These are phyloP conservation scores for Cyclophora punctaria DNA, from an alignment of 2,888 invertebrate genomes.

Conservation along the genomic window DNA sequence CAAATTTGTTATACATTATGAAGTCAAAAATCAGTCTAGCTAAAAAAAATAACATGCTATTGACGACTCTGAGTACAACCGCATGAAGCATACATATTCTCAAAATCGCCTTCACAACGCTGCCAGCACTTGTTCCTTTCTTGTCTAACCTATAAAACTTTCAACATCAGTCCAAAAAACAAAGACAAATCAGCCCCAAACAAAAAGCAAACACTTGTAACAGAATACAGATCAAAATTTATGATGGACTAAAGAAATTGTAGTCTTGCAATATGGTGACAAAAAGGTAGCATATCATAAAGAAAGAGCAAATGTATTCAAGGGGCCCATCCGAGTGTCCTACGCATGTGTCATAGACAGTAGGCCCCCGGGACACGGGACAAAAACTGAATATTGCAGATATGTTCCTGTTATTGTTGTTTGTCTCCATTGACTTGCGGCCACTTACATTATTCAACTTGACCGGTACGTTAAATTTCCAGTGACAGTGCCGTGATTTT, in stretches of 20 bases:
- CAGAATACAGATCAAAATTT: conserved; percentile 12
- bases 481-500: too few species aligned
- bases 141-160: not conserved
- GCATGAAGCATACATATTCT: too few species aligned
- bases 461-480: too few species aligned
- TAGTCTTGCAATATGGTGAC: conserved; percentile 49
- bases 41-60: too few species aligned
- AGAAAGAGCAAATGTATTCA: conserved; percentile 65
- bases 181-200: not conserved
- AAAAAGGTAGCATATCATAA: conserved; percentile 61
- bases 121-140: too few species aligned
- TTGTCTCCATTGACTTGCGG: conserved; percentile 22
- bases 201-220: conserved; percentile 2
- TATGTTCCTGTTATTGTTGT: conserved; percentile 65
- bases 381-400: conserved; percentile 73
- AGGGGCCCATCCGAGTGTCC: conserved; percentile 57
- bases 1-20: too few species aligned
- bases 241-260: conserved; percentile 26
- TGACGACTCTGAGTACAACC: too few species aligned
- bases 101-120: too few species aligned
- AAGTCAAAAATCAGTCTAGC: too few species aligned
- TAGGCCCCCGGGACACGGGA: conserved; percentile 50
- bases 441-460: too few species aligned
- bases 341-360: conserved; percentile 66
- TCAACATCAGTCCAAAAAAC: conserved; percentile 14